These are phyloP conservation scores for Eumaeus atala DNA, from an alignment of 1,140 invertebrate genomes.

Conservation along the genomic window DNA sequence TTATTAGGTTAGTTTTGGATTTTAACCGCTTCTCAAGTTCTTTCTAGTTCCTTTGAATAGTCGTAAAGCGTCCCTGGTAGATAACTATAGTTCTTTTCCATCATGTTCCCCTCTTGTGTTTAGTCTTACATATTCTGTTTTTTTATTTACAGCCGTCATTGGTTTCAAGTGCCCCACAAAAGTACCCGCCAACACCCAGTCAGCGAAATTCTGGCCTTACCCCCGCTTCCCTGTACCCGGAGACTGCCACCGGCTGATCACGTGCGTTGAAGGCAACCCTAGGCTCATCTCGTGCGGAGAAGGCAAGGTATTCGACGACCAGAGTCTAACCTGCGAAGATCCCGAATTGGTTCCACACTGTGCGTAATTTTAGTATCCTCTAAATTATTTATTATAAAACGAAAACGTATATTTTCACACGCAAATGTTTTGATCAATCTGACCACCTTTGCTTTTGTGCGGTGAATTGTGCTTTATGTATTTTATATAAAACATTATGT, in stretches of 20 bases:
- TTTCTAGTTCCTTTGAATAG: too few relatives aligned
- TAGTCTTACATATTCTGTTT: not conserved
- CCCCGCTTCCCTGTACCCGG: slow-evolving; percentile 89
- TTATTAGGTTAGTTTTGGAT: too few relatives aligned
- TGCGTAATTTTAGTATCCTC: slow-evolving; percentile 41
- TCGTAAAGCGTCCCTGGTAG: too few relatives aligned
- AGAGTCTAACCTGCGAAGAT: slow-evolving; percentile 87
- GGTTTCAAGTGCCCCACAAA: slow-evolving; percentile 90
- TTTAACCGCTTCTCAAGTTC: too few relatives aligned
- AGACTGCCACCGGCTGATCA: slow-evolving; percentile 88
- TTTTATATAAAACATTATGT: too few relatives aligned
- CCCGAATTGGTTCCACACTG: slow-evolving; percentile 82
- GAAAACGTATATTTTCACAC: slow-evolving; percentile 25
- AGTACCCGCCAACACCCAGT: slow-evolving; percentile 83
- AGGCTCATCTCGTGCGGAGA: slow-evolving; percentile 90
- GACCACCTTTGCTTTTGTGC: too few relatives aligned
- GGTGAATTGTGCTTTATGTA: too few relatives aligned
- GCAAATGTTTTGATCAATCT: too few relatives aligned
- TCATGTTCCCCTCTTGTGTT: too few relatives aligned
- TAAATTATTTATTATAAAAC: slow-evolving; percentile 26
- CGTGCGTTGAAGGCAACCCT: slow-evolving; percentile 90
- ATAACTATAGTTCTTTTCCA: too few relatives aligned
- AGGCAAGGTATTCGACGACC: slow-evolving; percentile 88
- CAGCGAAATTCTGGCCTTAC: slow-evolving; percentile 92
- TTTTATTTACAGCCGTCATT: slow-evolving; percentile 77